Base-by-base conservation (phyloP, 2,888 invertebrate genomes). In the Andrena minutula region DNA sequence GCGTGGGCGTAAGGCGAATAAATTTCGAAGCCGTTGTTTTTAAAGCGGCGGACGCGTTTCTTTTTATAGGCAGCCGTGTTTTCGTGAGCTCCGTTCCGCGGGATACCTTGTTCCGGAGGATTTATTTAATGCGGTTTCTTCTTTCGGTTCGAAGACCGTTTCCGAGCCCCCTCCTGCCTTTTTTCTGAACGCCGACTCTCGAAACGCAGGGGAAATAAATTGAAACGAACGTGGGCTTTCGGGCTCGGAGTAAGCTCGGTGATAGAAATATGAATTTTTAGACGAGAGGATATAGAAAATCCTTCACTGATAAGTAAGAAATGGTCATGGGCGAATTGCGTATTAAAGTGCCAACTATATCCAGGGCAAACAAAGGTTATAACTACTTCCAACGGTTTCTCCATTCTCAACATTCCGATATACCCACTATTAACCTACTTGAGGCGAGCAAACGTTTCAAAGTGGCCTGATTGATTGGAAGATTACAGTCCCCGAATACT, bases 1-100 rank as follows among this genome's bases (percentile, higher is more conserved):
- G 63, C 56, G 82, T 23, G 61, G 32, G 72, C 61, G 72, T 20
- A 58, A 63, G 72, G 65, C 56, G 75, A 72, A 82, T 80, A 82
- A 80, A 75, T 82, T 72, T 71, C 28, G 2, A 1, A 23, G 26
- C 35, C 53, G 63, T 63, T 68, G 66, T 61, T 80, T 69, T 72
- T 12, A 64, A 56, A 47, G 76, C 47, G 47, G 26, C 26, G 53
- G 47, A n/a, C 30, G 66, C 41, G 65, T 71, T 49, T 41, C 51
- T 81, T 79, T 60, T 71, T 53, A 28, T 23, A 49, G 70, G 41
- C 30, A 64, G 49, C 41, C 60, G 16, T 49, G 68, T 73, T 76
- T 51, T 73, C 56, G 53, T 28, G 51, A 61, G 60, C 60, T 16
- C 47, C 28, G 28, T 60, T 41, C 35, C 47, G 28, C 12, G 32